These are phyloP conservation scores for Sander lucioperca DNA, from an alignment of 2,113 vertebrate genomes.

Conservation along the genomic window DNA sequence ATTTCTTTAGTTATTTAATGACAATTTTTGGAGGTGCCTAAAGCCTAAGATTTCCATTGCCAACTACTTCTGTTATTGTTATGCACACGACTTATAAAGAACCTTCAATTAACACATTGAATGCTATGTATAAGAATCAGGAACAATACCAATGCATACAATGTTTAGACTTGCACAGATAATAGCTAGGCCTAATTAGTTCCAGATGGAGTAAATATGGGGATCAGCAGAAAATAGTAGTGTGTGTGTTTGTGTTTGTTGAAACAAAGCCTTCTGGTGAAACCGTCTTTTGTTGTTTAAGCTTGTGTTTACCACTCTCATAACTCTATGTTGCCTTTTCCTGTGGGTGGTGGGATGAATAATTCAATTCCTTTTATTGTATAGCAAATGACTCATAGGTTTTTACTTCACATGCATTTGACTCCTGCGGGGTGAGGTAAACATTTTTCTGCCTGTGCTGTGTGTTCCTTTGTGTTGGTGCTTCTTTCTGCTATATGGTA, in stretches of 20 bases:
- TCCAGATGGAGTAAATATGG: constrained; percentile 47
- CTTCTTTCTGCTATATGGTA: not conserved
- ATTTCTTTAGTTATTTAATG: too few relatives aligned
- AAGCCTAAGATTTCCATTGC: too few relatives aligned
- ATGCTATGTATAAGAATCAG: constrained; percentile 20
- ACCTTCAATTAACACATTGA: constrained; percentile 45
- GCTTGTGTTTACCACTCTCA: constrained; percentile 12
- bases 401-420: constrained; percentile 3
- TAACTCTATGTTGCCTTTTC: not conserved
- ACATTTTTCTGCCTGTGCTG: not conserved
- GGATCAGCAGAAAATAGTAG: constrained; percentile 35
- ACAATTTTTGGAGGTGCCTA: too few relatives aligned
- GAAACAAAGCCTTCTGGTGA: constrained; percentile 1
- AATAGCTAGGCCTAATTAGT: constrained; percentile 45
- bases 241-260: constrained; percentile 33
- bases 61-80: too few relatives aligned
- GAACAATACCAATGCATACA: constrained; percentile 13
- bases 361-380: constrained; percentile 3
- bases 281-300: constrained; percentile 18
- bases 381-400: constrained; percentile 4
- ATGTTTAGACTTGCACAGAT: constrained; percentile 47
- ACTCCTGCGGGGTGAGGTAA: not conserved
- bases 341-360: constrained; percentile 8
- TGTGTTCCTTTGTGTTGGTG: not conserved
- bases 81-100: too few relatives aligned